Evolutionary conservation across 2,113 vertebrate genomes (phyloP), one percentile per base, ranked within the genome.

Genomic region (Leucopsar rothschildi): DNA sequence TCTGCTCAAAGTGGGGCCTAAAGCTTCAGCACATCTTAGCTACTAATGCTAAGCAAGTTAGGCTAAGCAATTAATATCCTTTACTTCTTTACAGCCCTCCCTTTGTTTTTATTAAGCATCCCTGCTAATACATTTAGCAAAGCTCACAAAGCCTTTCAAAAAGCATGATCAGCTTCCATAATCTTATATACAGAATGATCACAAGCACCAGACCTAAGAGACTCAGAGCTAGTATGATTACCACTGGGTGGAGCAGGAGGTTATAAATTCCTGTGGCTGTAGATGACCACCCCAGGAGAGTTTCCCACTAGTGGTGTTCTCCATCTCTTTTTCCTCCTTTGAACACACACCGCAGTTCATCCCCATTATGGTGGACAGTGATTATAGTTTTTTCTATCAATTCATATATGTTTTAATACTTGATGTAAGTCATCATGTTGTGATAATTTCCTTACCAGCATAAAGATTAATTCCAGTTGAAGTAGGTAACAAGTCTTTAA

Each of bases 231-330:
- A 52, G 72, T 33, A 22, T 0, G 7, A 64, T 84, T 90, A 64
- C 88, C 88, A 90, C 80, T 90, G 88, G 72, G 72, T 90, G 88
- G 88, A 78, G 88, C 88, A 84, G 80, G 71, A 83, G 72, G 72
- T 84, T 71, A 57, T 71, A n/a, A 64, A 78, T 90, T 84, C 44
- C 65, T n/a, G 37, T 71, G 42, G 31, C 65, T 78, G 27, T 33
- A 73, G 59, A 39, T 88, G 88, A 78, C 80, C 65, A 57, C 65
- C 4, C 15, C 11, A 24, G 57, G 42, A 50, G 21, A 70, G 37
- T 25, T 64, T 64, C 49, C 31, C 28, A 70, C 27, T 35, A 29
- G 15, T 50, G n/a, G 17, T 50, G 9, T 17, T 83, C 49, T 78
- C 42, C 27, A 37, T 64, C 70, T 68, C 72, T 57, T 63, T 57